phyloP scores from a whole-genome alignment of 2,113 vertebrate genomes.

The Callipepla squamata region DNA sequence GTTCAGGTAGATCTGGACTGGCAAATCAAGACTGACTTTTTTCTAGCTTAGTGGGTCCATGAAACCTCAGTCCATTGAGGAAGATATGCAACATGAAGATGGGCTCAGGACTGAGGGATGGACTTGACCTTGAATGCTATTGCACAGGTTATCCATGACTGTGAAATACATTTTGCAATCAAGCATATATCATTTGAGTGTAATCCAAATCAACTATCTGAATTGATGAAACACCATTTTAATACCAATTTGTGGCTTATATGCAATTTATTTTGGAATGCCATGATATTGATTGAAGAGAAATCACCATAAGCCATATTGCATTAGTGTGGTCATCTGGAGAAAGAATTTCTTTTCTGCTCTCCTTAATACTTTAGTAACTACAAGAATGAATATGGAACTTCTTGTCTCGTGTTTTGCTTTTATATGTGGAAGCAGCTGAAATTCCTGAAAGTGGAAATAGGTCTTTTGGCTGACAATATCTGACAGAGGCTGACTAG shows the following conservation, averaged over 20 bases:
- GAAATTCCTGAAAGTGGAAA: neutral
- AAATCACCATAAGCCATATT: neutral
- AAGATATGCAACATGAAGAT: neutral
- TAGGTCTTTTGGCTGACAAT: accelerated
- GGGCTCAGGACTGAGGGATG: accelerated
- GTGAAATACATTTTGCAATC: neutral
- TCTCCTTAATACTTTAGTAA: neutral
- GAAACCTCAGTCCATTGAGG: neutral
- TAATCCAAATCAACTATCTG: neutral
- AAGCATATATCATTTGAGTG: neutral
- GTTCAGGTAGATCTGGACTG: neutral
- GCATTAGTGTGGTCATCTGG: neutral
- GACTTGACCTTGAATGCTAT: neutral
- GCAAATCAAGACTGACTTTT: neutral
- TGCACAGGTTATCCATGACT: neutral
- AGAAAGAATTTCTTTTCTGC: neutral
- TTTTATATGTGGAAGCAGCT: neutral
- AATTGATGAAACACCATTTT: neutral
- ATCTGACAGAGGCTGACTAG: neutral
- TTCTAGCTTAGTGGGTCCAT: neutral
- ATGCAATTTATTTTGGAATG: neutral
- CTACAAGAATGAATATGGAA: neutral
- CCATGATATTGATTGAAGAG: neutral
- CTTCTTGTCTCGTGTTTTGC: neutral
- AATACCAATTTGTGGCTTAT: neutral